Evolutionary conservation across 2,797 vertebrate genomes (phyloP).

Genomic region (Leuciscus waleckii): DNA sequence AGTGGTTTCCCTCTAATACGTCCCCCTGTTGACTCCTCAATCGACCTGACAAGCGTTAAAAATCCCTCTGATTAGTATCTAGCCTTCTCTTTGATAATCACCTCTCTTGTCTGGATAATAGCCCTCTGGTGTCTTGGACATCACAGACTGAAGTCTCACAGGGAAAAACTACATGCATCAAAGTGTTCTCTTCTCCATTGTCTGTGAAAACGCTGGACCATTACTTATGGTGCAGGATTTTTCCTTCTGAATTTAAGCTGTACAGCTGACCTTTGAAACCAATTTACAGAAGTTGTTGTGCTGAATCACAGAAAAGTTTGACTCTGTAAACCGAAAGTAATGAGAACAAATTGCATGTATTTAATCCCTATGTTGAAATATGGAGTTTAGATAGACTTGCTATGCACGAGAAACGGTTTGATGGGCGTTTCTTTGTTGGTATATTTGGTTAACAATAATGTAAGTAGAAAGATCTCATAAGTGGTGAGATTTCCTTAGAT

Average conservation of each 20-base stretch:
- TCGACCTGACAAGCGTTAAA: slow-evolving; percentile 52
- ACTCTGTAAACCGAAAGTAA: not conserved
- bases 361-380: not conserved
- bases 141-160: not conserved
- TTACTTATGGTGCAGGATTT: not conserved
- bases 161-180: slow-evolving; percentile 10
- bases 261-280: slow-evolving; percentile 26
- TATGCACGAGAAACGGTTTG: not conserved
- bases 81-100: slow-evolving; percentile 31
- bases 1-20: not conserved
- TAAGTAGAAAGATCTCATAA: not conserved
- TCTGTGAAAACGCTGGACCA: not conserved
- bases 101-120: slow-evolving; percentile 12
- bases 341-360: not conserved
- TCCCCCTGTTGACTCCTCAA: not conserved
- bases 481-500: not conserved
- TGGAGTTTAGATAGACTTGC: not conserved
- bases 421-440: not conserved
- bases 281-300: slow-evolving; percentile 37
- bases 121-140: slow-evolving; percentile 24
- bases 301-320: slow-evolving; percentile 13
- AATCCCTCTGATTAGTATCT: slow-evolving; percentile 53
- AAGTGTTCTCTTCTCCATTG: slow-evolving; percentile 1
- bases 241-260: not conserved
- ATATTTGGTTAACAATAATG: not conserved